phyloP scores from a whole-genome alignment of 2,113 vertebrate species.

The Callipepla californica region DNA sequence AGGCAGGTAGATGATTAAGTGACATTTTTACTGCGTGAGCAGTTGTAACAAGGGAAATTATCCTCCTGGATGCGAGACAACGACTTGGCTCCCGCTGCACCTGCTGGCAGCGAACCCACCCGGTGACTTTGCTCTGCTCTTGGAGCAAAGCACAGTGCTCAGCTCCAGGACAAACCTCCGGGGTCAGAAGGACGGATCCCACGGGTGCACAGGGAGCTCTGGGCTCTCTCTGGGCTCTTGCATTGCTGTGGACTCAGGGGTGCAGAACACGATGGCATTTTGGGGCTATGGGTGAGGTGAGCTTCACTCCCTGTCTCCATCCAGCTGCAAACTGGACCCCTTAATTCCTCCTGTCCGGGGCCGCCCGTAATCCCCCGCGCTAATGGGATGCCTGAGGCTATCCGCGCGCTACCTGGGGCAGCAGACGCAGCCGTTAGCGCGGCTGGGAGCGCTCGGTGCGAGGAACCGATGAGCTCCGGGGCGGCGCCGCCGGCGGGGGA shows the following conservation, averaged over 20 bases:
- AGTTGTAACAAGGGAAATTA: slow-evolving; percentile 69
- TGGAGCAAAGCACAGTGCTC: slow-evolving; percentile 10
- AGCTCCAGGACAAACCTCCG: not conserved
- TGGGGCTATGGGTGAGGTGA: not conserved
- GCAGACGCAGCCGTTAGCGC: not conserved
- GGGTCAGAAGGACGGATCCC: not conserved
- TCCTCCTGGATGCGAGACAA: slow-evolving; percentile 56
- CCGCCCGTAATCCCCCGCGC: not conserved
- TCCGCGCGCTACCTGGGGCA: slow-evolving; percentile 3
- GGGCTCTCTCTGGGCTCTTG: not conserved
- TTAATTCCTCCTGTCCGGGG: not conserved
- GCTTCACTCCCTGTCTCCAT: not conserved
- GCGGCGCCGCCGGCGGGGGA: not conserved
- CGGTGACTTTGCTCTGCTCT: slow-evolving; percentile 62
- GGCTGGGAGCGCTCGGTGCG: no score
- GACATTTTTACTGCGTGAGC: slow-evolving; percentile 49
- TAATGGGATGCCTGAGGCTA: slow-evolving; percentile 1
- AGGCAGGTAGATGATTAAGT: slow-evolving; percentile 68
- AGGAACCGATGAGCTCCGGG: not conserved
- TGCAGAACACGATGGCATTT: not conserved
- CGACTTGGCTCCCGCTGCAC: slow-evolving; percentile 40
- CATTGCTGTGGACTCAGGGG: not conserved
- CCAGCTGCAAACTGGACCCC: not conserved
- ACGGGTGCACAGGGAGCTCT: not conserved
- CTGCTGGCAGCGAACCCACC: slow-evolving; percentile 34